These are phyloP conservation scores for Lycia hirtaria DNA, from an alignment of 2,888 invertebrate species.

Conservation along the genomic window DNA sequence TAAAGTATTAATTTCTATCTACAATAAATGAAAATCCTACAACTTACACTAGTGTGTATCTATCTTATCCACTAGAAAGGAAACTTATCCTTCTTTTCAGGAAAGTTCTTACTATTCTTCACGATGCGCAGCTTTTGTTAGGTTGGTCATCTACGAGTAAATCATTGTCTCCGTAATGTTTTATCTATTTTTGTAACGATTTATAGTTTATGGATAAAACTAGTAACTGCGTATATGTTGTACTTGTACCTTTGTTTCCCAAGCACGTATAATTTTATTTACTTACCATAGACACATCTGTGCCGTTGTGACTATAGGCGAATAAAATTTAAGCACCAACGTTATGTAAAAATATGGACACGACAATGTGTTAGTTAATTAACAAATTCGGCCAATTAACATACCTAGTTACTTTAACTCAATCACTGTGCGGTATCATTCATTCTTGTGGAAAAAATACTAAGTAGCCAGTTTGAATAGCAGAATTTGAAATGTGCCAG, in stretches of 20 bases:
- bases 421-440: background rate
- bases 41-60: too few species aligned
- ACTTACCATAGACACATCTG: background rate
- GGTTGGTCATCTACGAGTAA: slow-evolving; percentile 4
- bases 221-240: background rate
- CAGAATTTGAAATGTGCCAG: too few species aligned
- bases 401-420: background rate
- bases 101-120: slow-evolving; percentile 10
- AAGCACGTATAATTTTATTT: too few species aligned
- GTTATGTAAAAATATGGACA: background rate
- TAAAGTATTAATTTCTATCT: too few species aligned
- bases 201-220: slow-evolving; percentile 10
- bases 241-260: too few species aligned
- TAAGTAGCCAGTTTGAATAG: too few species aligned
- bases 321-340: background rate
- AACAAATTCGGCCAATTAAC: background rate
- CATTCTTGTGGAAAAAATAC: too few species aligned
- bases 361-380: background rate
- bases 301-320: background rate
- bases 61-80: background rate
- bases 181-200: background rate
- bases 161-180: background rate
- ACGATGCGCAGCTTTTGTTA: slow-evolving; percentile 5
- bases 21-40: too few species aligned
- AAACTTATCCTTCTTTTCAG: background rate